A percentile compares a stretch with the other conserved stretches of the same genome.
phyloP scores from a whole-genome alignment of 2,888 invertebrate species.

The Drosophila incognita region DNA sequence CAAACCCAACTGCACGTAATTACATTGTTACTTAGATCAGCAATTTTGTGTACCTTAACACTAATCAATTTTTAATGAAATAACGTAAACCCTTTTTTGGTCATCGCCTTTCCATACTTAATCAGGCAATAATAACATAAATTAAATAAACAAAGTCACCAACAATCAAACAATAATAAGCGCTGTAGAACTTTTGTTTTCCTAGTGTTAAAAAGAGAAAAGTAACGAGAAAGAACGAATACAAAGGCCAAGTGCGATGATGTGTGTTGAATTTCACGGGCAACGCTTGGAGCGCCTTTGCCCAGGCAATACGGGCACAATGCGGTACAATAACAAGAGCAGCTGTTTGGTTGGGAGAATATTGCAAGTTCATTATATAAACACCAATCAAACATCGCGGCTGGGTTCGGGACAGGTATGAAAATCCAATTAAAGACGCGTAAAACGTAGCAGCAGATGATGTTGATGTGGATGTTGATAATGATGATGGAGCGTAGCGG shows the following conservation, averaged over 20 bases:
- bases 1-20: conserved; percentile 30
- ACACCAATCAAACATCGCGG: conserved; percentile 74
- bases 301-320: background rate
- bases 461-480: conserved; percentile 47
- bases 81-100: conserved; percentile 49
- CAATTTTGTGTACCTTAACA: conserved; percentile 44
- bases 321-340: conserved; percentile 53
- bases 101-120: conserved; percentile 56
- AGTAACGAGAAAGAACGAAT: conserved; percentile 10
- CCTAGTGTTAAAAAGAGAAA: conserved; percentile 24
- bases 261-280: conserved; percentile 79
- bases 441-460: conserved; percentile 62
- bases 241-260: conserved; percentile 52
- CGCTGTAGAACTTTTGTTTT: conserved; percentile 61
- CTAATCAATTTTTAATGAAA: conserved; percentile 76
- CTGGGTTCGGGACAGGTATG: conserved; percentile 61
- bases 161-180: conserved; percentile 47
- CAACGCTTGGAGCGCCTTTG: conserved; percentile 50
- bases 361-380: conserved; percentile 81
- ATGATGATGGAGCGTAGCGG: conserved; percentile 35
- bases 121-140: conserved; percentile 80
- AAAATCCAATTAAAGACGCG: conserved; percentile 80
- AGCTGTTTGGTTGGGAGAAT: conserved; percentile 63
- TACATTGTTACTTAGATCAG: conserved; percentile 56
- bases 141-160: conserved; percentile 74